Conservation (phyloP, 2,113 vertebrate species). For the Elanus axillaris region DNA sequence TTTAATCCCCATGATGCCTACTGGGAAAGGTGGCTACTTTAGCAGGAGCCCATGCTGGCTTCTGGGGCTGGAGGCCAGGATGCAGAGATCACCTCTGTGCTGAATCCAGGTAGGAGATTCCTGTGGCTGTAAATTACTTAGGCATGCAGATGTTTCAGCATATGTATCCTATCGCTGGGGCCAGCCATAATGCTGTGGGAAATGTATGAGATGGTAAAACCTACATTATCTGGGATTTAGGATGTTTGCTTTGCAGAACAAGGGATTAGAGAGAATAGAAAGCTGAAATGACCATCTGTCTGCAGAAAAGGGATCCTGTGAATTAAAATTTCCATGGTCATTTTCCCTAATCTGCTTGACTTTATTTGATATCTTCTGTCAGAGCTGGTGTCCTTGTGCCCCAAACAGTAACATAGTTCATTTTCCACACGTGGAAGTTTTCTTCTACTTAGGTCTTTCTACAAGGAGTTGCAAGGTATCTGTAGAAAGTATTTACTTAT, state of each 20-base stretch:
- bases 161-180: constrained; percentile 72
- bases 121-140: not conserved
- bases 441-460: not conserved
- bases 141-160: constrained; percentile 79
- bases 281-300: constrained; percentile 84
- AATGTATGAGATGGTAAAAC: constrained; percentile 76
- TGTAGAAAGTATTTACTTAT: not conserved
- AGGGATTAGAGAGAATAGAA: constrained; percentile 79
- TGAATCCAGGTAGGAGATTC: not conserved
- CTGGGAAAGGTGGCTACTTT: not conserved
- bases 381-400: not conserved
- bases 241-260: constrained; percentile 73
- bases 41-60: not conserved
- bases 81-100: not conserved
- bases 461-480: not conserved
- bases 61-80: not conserved
- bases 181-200: constrained; percentile 79
- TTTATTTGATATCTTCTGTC: not conserved
- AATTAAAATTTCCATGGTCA: constrained; percentile 31
- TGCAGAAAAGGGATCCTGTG: constrained; percentile 51
- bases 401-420: not conserved
- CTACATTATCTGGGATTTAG: constrained; percentile 86
- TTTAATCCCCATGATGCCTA: not conserved
- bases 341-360: constrained; percentile 18
- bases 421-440: not conserved